A percentile compares a stretch with the other conserved stretches of the same genome.
Conservation (phyloP, 2,888 invertebrate species). For the Candidula unifasciata region DNA sequence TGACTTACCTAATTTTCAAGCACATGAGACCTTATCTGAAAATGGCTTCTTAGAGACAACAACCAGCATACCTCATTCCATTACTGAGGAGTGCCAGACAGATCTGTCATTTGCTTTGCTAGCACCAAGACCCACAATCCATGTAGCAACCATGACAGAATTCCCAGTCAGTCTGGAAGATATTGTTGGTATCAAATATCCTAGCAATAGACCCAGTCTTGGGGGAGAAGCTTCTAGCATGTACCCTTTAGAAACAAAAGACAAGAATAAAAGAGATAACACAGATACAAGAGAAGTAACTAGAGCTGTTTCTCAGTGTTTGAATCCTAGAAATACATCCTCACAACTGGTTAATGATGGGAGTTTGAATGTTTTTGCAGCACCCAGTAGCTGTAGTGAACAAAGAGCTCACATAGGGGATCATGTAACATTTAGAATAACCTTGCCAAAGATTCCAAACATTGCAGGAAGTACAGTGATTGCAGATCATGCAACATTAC, state of each 20-base stretch:
- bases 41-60: too few species aligned
- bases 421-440: too few species aligned
- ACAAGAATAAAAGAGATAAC: not conserved
- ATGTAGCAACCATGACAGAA: constrained; percentile 32
- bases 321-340: too few species aligned
- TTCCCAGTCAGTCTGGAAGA: constrained; percentile 9
- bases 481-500: too few species aligned
- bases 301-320: too few species aligned
- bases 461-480: too few species aligned
- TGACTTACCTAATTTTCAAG: too few species aligned
- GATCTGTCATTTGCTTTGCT: constrained; percentile 19
- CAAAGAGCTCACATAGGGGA: too few species aligned
- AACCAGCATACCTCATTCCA: not conserved
- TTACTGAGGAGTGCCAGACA: constrained; percentile 26
- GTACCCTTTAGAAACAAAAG: not conserved
- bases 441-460: too few species aligned
- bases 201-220: not conserved
- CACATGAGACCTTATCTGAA: not conserved
- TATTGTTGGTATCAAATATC: constrained; percentile 32
- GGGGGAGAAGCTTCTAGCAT: not conserved
- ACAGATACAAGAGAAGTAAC: not conserved
- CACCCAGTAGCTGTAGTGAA: too few species aligned
- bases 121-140: constrained; percentile 17
- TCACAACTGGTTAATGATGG: too few species aligned
- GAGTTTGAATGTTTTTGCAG: too few species aligned